Evolutionary conservation across 35 echinoderm and acorn worm genomes (phyloP).

Genomic region (Diadema setosum): DNA sequence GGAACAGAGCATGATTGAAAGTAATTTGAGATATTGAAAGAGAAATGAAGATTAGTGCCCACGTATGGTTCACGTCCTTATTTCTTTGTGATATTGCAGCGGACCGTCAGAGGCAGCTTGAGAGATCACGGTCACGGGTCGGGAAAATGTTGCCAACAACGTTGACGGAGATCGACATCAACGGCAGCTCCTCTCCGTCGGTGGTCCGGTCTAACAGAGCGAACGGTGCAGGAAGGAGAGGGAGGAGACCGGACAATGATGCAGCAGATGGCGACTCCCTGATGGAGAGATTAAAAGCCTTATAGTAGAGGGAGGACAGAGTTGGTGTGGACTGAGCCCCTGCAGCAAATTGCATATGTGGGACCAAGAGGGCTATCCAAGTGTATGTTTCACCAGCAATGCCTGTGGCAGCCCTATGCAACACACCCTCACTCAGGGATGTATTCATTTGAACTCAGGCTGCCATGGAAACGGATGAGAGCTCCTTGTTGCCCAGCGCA

Average conservation of each 20-base stretch:
- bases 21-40: too few relatives aligned
- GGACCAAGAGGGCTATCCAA: too few relatives aligned
- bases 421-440: too few relatives aligned
- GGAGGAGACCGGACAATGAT: not conserved
- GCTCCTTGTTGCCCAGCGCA: too few relatives aligned
- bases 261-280: not conserved
- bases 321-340: not conserved
- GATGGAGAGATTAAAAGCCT: constrained; percentile 25
- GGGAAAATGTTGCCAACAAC: constrained; percentile 17
- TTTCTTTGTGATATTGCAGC: too few relatives aligned
- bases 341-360: not conserved
- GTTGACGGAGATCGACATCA: constrained; percentile 29
- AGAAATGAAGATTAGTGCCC: too few relatives aligned
- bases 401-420: too few relatives aligned
- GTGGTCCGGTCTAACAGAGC: not conserved
- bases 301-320: constrained; percentile 22
- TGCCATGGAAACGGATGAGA: too few relatives aligned
- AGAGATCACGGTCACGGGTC: constrained; percentile 69
- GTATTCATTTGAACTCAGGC: too few relatives aligned
- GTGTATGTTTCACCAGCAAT: too few relatives aligned
- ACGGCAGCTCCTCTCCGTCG: not conserved
- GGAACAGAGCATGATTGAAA: too few relatives aligned
- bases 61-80: too few relatives aligned
- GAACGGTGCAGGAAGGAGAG: not conserved
- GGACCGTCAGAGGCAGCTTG: constrained; percentile 42